Evolutionary conservation across 2,888 invertebrate species (phyloP).

Genomic region (Neelides folsomi): DNA sequence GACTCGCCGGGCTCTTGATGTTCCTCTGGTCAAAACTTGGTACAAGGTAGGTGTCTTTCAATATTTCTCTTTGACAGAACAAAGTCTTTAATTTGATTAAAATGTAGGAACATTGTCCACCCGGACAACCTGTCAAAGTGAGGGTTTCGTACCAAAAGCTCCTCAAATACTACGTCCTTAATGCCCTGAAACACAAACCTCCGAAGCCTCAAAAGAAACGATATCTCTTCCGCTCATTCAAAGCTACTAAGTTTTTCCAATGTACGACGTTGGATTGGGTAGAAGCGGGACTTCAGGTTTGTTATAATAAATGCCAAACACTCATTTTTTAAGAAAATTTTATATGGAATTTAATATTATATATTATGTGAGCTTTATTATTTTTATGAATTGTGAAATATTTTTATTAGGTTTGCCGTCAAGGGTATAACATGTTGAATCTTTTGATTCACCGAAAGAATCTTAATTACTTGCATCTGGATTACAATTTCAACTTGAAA

Average conservation of each 20-base stretch:
- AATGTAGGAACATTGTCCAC: constrained; percentile 65
- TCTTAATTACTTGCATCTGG: constrained; percentile 96
- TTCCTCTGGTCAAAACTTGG: constrained; percentile 96
- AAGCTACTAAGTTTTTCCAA: constrained; percentile 99
- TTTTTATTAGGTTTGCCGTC: constrained; percentile 57
- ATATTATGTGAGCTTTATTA: too few relatives aligned
- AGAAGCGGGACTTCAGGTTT: constrained; percentile 85
- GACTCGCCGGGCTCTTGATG: constrained; percentile 84
- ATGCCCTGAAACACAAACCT: constrained; percentile 90
- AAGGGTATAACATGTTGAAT: constrained; percentile 99
- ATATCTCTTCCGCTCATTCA: constrained; percentile 90
- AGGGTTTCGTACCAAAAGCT: constrained; percentile 98
- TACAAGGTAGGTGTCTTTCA: constrained; percentile 49
- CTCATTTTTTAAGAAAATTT: too few relatives aligned
- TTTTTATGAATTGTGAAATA: background rate
- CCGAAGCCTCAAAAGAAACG: constrained; percentile 98
- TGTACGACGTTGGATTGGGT: constrained; percentile 99
- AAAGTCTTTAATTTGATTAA: background rate
- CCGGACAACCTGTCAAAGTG: constrained; percentile 95
- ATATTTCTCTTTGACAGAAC: constrained; percentile 30
- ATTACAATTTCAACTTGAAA: constrained; percentile 99
- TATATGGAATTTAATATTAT: too few relatives aligned
- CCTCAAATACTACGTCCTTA: constrained; percentile 93
- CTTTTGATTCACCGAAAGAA: constrained; percentile 97
- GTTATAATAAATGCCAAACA: background rate